Evolutionary conservation across 2,888 invertebrate genomes (phyloP), one percentile per base, ranked within the genome.

Genomic region (Pilophorus perplexus): DNA sequence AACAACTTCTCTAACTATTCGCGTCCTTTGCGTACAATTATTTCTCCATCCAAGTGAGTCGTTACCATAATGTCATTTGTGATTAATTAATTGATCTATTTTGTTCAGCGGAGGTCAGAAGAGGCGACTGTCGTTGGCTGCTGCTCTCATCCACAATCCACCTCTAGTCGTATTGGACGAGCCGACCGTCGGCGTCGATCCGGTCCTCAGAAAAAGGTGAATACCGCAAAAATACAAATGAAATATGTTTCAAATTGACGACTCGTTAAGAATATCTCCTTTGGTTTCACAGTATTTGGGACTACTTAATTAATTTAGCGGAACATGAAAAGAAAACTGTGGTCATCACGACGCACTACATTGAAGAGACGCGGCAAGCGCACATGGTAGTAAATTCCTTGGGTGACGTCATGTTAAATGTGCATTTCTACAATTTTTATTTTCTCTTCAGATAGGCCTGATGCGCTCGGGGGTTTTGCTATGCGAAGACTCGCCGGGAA

Each of bases 101-200:
- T 20, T 23, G 48, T 33, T 20, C 23, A 64, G 64, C 10, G 64
- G 64, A 12, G 64, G 64, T 3, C 64, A 64, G 23, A 48, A 38
- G 20, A 80, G 95, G 68, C 80, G 95, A 59, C 87, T 94, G 0
- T 94, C 94, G 0, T 84, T 95, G 71, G 93, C 93, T 0, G 90
- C 89, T 3, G 91, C 94, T 0, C 79, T 95, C 75, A 84, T 95
- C 0, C 93, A 94, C 74, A 88, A 87, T 72, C 94, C 95, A 0
- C 89, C 92, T 75, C 78, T 95, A 25, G 79, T 95, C 25, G 93
- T 95, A 68, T 78, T 95, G 73, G 95, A 95, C 74, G 95, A 95
- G 75, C 94, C 94, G 0, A 95, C 94, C 0, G 94, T 93, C n/a
- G 95, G 94, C 0, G 81, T 95, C 67, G 95, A 95, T 79, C 94